Evolutionary conservation across 2,113 vertebrate species (phyloP).

Genomic region (Anoura caudifer): DNA sequence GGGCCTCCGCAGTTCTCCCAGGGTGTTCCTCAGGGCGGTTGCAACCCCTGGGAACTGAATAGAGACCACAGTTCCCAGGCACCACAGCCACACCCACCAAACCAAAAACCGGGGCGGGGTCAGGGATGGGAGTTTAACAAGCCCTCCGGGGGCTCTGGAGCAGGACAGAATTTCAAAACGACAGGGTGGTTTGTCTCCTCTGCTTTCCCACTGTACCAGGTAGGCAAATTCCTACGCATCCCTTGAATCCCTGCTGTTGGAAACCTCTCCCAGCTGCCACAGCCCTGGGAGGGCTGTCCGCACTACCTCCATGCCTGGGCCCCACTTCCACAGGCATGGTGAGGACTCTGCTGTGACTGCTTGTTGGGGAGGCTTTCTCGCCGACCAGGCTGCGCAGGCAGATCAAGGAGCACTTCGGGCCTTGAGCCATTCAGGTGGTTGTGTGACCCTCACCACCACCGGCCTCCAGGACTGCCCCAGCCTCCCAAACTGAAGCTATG

Average conservation of each 20-base stretch:
- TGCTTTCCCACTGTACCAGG: neutral
- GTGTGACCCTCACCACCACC: neutral
- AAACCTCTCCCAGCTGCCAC: neutral
- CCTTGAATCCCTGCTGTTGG: neutral
- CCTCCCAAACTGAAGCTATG: neutral
- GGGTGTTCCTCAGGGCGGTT: neutral
- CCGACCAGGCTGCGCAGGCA: neutral
- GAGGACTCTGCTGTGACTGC: rapidly evolving
- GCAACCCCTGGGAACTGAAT: neutral
- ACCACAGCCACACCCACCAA: neutral
- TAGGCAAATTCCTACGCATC: neutral
- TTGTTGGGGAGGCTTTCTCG: neutral
- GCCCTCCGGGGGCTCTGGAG: neutral
- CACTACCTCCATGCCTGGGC: neutral
- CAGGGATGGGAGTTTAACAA: neutral
- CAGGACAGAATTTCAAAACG: neutral
- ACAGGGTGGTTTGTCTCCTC: neutral
- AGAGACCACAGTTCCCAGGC: neutral
- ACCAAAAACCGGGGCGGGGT: neutral
- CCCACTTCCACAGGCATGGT: too few species aligned
- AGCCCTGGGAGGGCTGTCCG: neutral
- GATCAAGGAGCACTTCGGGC: too few species aligned
- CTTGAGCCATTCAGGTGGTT: too few species aligned
- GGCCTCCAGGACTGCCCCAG: neutral
- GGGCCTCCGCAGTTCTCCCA: neutral